Percentiles rank a stretch among this genome's conserved stretches.
phyloP scores from a whole-genome alignment of 2,113 vertebrate genomes.

The Leptosomus discolor region DNA sequence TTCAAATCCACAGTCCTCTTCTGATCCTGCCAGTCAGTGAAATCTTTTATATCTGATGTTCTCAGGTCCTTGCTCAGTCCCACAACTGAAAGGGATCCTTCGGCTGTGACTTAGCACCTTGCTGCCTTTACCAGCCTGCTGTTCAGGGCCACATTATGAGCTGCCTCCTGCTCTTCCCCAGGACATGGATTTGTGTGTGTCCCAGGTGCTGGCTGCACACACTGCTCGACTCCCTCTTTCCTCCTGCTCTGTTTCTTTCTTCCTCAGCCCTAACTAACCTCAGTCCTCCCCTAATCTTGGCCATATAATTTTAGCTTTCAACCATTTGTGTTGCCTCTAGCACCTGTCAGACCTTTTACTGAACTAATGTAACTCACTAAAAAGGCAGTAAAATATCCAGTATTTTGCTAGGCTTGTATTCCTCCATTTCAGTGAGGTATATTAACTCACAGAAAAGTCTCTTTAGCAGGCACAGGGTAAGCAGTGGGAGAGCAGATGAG shows the following conservation, averaged over 20 bases:
- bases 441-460: neutral
- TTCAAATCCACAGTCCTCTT: neutral
- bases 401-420: neutral
- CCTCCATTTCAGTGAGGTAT: neutral
- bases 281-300: neutral
- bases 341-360: neutral
- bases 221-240: neutral
- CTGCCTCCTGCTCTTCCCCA: neutral
- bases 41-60: neutral
- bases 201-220: neutral
- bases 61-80: neutral
- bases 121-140: neutral
- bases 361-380: neutral
- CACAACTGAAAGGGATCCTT: neutral
- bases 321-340: neutral
- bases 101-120: neutral
- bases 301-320: neutral
- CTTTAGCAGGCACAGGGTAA: neutral
- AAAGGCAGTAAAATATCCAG: neutral
- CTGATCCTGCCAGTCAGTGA: neutral
- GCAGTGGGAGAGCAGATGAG: neutral
- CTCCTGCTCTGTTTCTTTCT: neutral
- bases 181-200: accelerated
- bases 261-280: neutral
- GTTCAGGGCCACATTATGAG: neutral